Evolutionary conservation across 2,797 vertebrate genomes (phyloP), one percentile per base, ranked within the genome.

Genomic region (Austrolebias charrua): DNA sequence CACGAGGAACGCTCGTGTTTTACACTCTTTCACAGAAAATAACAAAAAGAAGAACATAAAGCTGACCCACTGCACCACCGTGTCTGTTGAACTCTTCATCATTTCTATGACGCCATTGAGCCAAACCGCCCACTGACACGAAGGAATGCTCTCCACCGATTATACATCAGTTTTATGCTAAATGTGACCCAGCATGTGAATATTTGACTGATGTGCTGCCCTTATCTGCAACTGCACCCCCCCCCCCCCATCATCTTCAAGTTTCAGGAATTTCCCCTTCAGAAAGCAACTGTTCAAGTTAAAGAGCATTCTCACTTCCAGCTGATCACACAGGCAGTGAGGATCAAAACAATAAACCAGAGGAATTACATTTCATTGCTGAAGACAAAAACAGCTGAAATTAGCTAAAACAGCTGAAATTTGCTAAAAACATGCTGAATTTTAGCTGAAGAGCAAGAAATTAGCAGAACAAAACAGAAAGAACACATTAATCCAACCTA

Each of bases 131-230:
- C 66, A 80, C 83, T 89, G 88, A 88, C 82, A 78, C 73, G 70
- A 83, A 75, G 78, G 85, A 89, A 86, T 86, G 68, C 75, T 83
- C 82, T 84, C 81, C 81, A 82, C 78, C 81, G 83, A 91, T 92
- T 91, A 92, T 89, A 70, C 87, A 75, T 75, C 60, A 79, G 73
- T 84, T 86, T 84, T 83, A 90, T 85, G 80, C 86, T 88, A 86
- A 91, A 90, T 91, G 88, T 91, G 90, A 91, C 90, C 89, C 82
- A 70, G 84, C 80, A 86, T 83, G 83, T 87, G 88, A 89, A 90
- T 91, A 85, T 86, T 90, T 90, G 89, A 89, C 88, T 84, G 73
- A 75, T 67, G 63, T 78, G 81, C 71, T 86, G 86, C 55, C 75
- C 84, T 90, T 86, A 91, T 90, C 90, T 81, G 73, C 67, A 69